Conservation (phyloP, 30 jellyfish, hydroid and myxozoan species). For the Mastigias papua region DNA sequence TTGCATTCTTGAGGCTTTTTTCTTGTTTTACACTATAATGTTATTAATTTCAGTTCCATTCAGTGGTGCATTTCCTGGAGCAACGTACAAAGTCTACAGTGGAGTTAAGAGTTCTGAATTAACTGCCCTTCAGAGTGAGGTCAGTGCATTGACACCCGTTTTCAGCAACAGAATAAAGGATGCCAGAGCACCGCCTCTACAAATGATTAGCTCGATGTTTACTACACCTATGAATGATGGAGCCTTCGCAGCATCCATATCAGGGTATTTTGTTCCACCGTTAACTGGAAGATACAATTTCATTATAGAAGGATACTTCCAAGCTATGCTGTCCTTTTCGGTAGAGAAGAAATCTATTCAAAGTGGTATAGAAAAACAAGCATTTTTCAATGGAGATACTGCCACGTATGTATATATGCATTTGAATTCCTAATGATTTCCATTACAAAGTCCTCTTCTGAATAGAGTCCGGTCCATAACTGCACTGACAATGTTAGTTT, state of each 20-base stretch:
- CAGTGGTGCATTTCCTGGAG: constrained; percentile 84
- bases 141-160: constrained; percentile 40
- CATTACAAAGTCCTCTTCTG: no score
- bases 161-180: constrained; percentile 13
- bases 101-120: constrained; percentile 49
- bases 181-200: constrained; percentile 73
- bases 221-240: constrained; percentile 61
- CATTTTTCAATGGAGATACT: constrained; percentile 46
- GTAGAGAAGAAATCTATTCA: constrained; percentile 60
- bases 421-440: background rate
- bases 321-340: constrained; percentile 69
- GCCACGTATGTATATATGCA: constrained; percentile 63
- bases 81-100: constrained; percentile 69
- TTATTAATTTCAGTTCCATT: constrained; percentile 65
- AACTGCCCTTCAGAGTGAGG: constrained; percentile 50
- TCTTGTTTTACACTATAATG: background rate
- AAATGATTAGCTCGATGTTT: constrained; percentile 9
- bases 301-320: constrained; percentile 64
- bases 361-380: constrained; percentile 45
- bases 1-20: no score
- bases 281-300: constrained; percentile 70
- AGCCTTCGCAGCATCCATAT: constrained; percentile 79
- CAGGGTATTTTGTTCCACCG: constrained; percentile 94
- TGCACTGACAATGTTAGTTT: no score
- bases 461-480: no score